Percentiles rank a stretch among this genome's conserved stretches.
phyloP scores from a whole-genome alignment of 1,140 invertebrate genomes.

The Drosophila paulistorum region DNA sequence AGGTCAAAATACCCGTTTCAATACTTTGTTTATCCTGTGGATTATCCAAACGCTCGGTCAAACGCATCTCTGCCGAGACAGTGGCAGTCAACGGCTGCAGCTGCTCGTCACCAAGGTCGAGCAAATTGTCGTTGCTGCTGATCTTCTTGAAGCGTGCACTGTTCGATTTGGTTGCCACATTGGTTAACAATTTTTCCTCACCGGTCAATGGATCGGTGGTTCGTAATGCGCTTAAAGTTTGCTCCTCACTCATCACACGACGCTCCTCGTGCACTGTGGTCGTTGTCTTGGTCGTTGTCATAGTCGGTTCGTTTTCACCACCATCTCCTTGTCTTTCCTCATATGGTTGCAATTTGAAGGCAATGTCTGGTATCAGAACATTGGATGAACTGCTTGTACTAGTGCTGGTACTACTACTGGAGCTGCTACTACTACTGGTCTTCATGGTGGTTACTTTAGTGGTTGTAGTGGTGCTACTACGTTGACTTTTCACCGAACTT shows the following conservation, averaged over 20 bases:
- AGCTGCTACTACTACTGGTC: slow-evolving; percentile 46
- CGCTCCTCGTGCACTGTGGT: slow-evolving; percentile 66
- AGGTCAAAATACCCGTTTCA: slow-evolving; percentile 79
- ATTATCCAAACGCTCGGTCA: slow-evolving; percentile 72
- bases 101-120: slow-evolving; percentile 70
- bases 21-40: slow-evolving; percentile 83
- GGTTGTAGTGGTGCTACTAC: slow-evolving; percentile 49
- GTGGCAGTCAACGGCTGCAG: slow-evolving; percentile 80
- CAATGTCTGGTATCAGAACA: slow-evolving; percentile 39
- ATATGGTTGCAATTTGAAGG: slow-evolving; percentile 75
- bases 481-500: slow-evolving; percentile 44
- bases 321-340: slow-evolving; percentile 30
- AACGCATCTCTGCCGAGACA: slow-evolving; percentile 72
- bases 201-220: slow-evolving; percentile 63
- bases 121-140: slow-evolving; percentile 76
- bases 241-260: slow-evolving; percentile 67
- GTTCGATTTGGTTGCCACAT: slow-evolving; percentile 70
- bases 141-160: slow-evolving; percentile 78
- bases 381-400: slow-evolving; percentile 44
- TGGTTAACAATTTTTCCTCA: slow-evolving; percentile 72
- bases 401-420: slow-evolving; percentile 34
- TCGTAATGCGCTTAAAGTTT: slow-evolving; percentile 65
- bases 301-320: neutral
- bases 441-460: slow-evolving; percentile 62
- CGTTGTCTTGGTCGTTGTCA: slow-evolving; percentile 25